Evolutionary conservation across 2,113 vertebrate species (phyloP).

Genomic region (Camelus bactrianus): DNA sequence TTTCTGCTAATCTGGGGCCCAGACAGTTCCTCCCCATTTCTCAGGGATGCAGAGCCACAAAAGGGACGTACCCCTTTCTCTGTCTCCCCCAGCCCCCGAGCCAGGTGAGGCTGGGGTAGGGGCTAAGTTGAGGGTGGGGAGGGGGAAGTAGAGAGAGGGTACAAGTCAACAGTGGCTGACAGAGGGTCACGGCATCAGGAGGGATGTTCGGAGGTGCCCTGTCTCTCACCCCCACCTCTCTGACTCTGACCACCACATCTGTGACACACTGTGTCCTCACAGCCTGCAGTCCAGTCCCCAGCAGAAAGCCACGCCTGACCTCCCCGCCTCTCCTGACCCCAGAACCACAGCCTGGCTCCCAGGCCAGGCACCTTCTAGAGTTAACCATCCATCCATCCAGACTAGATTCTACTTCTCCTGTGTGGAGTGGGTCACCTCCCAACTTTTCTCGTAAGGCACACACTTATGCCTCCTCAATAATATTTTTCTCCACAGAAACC

Average conservation of each 20-base stretch:
- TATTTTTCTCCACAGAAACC: not conserved
- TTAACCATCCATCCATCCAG: not conserved
- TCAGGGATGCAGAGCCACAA: not conserved
- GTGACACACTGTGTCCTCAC: not conserved
- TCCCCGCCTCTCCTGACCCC: rapidly evolving
- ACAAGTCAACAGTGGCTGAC: not conserved
- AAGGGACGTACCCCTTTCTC: not conserved
- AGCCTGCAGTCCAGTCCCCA: not conserved
- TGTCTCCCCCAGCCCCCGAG: not conserved
- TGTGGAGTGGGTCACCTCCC: not conserved
- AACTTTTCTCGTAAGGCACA: no score
- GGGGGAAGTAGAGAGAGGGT: not conserved
- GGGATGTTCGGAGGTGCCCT: not conserved
- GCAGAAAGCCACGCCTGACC: not conserved
- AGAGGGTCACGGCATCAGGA: not conserved
- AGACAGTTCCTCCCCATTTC: not conserved
- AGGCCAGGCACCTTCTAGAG: not conserved
- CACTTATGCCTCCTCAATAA: not conserved
- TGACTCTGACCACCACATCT: no score
- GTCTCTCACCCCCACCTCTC: not conserved
- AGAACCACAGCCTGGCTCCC: not conserved
- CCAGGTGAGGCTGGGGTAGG: not conserved
- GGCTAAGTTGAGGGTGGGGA: not conserved
- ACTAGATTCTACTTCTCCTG: not conserved
- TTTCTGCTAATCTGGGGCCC: not conserved